Base-by-base conservation (phyloP, 2,113 vertebrate species). In the Delphinapterus leucas region DNA sequence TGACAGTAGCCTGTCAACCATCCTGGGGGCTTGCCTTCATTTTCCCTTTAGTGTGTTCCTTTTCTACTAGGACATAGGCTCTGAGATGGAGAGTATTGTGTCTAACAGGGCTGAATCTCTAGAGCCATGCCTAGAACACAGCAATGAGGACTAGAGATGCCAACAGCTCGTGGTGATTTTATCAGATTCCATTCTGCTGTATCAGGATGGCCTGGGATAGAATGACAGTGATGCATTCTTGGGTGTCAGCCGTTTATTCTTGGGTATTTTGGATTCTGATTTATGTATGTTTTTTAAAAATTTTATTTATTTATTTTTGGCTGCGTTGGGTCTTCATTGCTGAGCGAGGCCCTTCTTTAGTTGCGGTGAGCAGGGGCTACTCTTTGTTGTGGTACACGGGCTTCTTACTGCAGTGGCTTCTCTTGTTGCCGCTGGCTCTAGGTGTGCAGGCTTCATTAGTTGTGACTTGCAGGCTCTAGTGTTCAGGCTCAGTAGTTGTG, bases 1-100 rank as follows among this genome's bases (percentile, higher is more conserved):
- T 2, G 5, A 58, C 5, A 44, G n/a, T 2, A 84, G 1, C 1
- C 8, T 33, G 2, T 20, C 41, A 87, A 38, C 0, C 2, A 49
- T 10, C 1, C 4, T 33, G 8, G 41, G 18, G 0, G 1, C 1
- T 14, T 9, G 2, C 33, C 14, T 82, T 12, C 47, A 21, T 7
- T 55, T 36, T 49, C 28, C 23, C 21, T 60, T 60, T 41, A 25
- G 13, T 33, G 2, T 8, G 9, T 44, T 83, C 4, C 61, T 88
- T 76, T 74, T 55, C 67, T 8, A 12, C 8, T 33, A 17, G 10
- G 68, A 11, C 14, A 47, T 1, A 86, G 23, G 3, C 53, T 71
- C 41, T 25, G 10, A 65, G 9, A 31, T 7, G 10, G 18, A 53
- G 10, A 63, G 6, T 23, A 38, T 36, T 71, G 33, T 31, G 3